A percentile compares a stretch with the other conserved stretches of the same genome.
Evolutionary conservation across 2,888 invertebrate genomes (phyloP).

Genomic region (Fragum fragum): DNA sequence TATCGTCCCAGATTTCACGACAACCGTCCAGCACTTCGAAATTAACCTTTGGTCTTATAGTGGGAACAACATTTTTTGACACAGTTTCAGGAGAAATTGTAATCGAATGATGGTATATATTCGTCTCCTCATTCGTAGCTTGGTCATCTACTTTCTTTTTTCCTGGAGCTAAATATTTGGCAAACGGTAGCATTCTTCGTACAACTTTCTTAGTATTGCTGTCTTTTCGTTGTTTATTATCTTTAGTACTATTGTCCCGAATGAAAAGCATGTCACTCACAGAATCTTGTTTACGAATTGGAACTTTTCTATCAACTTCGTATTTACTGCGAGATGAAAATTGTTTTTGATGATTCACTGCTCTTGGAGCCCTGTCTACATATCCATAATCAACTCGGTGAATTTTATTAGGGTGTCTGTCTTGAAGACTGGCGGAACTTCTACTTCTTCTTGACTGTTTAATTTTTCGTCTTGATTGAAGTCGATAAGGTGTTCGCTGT

Average conservation of each 20-base stretch:
- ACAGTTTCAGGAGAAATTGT: neutral
- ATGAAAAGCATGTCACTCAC: neutral
- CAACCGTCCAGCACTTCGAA: conserved; percentile 15
- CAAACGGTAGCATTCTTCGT: conserved; percentile 8
- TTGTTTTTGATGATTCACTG: neutral
- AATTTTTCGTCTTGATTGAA: neutral
- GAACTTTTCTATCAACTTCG: neutral
- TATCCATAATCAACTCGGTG: conserved; percentile 55
- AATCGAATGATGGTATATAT: neutral
- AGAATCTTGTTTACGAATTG: neutral
- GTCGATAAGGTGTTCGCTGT: neutral
- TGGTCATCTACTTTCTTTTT: conserved; percentile 3
- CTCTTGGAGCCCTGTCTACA: conserved; percentile 31
- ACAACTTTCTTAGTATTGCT: conserved; percentile 7
- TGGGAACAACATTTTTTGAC: neutral
- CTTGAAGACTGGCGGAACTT: neutral
- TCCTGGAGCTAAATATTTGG: neutral
- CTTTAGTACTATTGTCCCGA: neutral
- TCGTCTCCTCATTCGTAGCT: neutral
- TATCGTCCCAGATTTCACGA: conserved; percentile 30
- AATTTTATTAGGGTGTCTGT: conserved; percentile 56
- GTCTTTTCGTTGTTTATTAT: neutral
- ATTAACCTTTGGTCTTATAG: neutral
- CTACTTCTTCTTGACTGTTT: conserved; percentile 1
- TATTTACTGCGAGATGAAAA: neutral